phyloP scores from a whole-genome alignment of 2,113 vertebrate species.

The Alaudala cheleensis region DNA sequence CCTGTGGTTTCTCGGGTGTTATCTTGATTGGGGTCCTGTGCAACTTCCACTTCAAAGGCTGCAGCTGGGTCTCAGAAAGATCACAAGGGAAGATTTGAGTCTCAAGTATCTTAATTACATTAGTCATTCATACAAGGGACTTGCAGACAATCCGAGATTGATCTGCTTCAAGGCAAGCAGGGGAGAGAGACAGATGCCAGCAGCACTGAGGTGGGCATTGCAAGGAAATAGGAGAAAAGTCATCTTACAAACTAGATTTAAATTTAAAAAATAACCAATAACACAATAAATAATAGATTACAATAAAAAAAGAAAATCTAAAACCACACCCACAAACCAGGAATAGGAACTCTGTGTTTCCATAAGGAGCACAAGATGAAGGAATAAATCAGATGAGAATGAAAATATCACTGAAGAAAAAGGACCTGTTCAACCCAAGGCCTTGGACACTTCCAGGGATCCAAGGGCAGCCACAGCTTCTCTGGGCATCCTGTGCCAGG shows the following conservation, averaged over 20 bases:
- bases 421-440: not conserved
- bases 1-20: not conserved
- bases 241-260: not conserved
- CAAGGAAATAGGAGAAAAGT: not conserved
- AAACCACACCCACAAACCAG: not conserved
- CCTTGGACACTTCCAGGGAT: not conserved
- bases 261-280: not conserved
- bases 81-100: constrained; percentile 21
- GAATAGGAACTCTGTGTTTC: not conserved
- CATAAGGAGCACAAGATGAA: not conserved
- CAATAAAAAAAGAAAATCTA: not conserved
- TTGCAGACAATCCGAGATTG: not conserved
- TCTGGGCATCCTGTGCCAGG: not conserved
- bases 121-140: constrained; percentile 14
- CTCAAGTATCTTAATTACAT: constrained; percentile 37
- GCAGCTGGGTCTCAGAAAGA: not conserved
- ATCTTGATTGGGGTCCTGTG: constrained; percentile 21
- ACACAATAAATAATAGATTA: not conserved
- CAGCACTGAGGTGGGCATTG: accelerated
- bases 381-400: not conserved
- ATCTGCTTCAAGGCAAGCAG: not conserved
- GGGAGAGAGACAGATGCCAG: not conserved
- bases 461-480: not conserved
- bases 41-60: constrained; percentile 50
- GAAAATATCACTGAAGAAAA: not conserved